These are phyloP conservation scores for Beroe ovata DNA, from an alignment of 37 sponge, comb jelly and placozoan genomes.

Conservation along the genomic window DNA sequence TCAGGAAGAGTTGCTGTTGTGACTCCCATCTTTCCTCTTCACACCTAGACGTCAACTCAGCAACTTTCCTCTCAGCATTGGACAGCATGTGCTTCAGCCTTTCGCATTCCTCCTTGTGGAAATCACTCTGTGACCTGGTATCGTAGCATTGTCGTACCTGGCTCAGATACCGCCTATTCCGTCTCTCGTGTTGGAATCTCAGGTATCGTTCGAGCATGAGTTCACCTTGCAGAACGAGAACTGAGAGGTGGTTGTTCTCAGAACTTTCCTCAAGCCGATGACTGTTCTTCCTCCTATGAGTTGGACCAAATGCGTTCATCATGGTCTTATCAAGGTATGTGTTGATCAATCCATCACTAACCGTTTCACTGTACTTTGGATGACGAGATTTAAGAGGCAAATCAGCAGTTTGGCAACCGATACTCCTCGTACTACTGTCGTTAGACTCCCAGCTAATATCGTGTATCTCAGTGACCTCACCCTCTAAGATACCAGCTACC, in stretches of 20 bases:
- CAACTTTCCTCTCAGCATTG: constrained; percentile 27
- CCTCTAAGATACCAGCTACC: constrained; percentile 6
- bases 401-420: background rate
- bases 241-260: constrained; percentile 5
- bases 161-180: constrained; percentile 53
- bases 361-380: background rate
- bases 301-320: background rate
- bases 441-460: constrained; percentile 32
- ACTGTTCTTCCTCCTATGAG: constrained; percentile 27
- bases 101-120: constrained; percentile 21
- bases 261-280: constrained; percentile 32
- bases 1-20: constrained; percentile 11
- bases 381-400: background rate
- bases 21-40: constrained; percentile 19
- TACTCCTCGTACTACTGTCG: background rate
- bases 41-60: constrained; percentile 27
- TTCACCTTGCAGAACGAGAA: constrained; percentile 20
- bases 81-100: background rate
- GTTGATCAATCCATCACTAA: constrained; percentile 28
- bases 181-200: constrained; percentile 60
- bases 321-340: constrained; percentile 40
- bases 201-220: constrained; percentile 50
- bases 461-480: constrained; percentile 35
- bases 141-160: constrained; percentile 14
- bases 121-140: background rate